phyloP scores from a whole-genome alignment of 2,797 vertebrate genomes.

The Clarias fuscus region DNA sequence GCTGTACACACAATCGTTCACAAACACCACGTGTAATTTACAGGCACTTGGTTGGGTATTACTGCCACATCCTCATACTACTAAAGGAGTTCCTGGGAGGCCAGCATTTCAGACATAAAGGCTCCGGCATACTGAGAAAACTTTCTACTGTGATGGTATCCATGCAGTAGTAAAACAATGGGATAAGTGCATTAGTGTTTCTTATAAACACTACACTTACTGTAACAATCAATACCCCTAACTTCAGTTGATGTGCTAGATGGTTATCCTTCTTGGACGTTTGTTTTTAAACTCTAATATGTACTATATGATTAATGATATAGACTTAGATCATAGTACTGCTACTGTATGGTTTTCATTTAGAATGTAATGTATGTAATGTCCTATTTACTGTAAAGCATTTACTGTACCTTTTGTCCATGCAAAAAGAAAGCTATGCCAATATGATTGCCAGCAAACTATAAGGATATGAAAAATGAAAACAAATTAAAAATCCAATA shows the following conservation, averaged over 20 bases:
- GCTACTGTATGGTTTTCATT: constrained; percentile 7
- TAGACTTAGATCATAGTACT: background rate
- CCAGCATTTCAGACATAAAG: too few relatives aligned
- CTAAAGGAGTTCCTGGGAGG: too few relatives aligned
- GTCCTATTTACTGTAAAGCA: background rate
- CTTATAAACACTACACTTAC: background rate
- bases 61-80: too few relatives aligned
- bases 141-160: too few relatives aligned
- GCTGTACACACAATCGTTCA: too few relatives aligned
- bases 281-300: background rate
- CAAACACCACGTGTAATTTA: too few relatives aligned
- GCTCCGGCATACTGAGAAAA: too few relatives aligned
- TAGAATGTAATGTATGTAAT: background rate
- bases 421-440: background rate
- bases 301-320: background rate
- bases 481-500: background rate
- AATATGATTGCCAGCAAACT: background rate
- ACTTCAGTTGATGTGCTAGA: background rate
- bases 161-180: too few relatives aligned
- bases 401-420: background rate
- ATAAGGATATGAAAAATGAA: background rate
- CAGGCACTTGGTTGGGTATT: too few relatives aligned
- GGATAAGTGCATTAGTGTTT: background rate
- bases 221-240: background rate
- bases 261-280: background rate